Base-by-base conservation (phyloP, 1,140 invertebrate genomes). In the Meloidogyne exigua region DNA sequence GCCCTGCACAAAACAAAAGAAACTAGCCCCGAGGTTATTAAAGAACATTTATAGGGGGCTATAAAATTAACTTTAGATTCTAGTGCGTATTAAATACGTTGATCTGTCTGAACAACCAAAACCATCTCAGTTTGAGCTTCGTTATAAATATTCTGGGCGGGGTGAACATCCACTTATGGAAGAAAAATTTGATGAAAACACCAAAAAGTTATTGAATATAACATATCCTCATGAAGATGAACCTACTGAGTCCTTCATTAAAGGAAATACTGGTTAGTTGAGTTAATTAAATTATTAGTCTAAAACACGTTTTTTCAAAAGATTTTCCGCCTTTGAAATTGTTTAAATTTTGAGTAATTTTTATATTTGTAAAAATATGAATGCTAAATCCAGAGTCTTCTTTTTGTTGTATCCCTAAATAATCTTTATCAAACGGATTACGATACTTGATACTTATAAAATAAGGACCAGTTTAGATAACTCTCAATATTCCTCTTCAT, bases 151-250 rank as follows among this genome's bases (percentile, higher is more conserved):
- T 57, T 57, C 49, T n/a, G 49, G 49, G 49, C 49, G 49, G 3
- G 49, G 49, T 18, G 49, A 57, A 57, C 49, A 57, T n/a, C 49
- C 49, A n/a, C 49, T 57, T 57, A 57, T 57, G 49, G 49, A 57
- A n/a, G 49, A 57, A 57, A 5, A 57, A n/a, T 57, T 57, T 57
- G 49, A 12, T 5, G 15, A n/a, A 57, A 57, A 57, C 18, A 57
- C 4, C 18, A 57, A 57, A 9, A 57, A n/a, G 3, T n/a, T 57
- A n/a, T n/a, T n/a, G 18, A 57, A 57, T 0, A 9, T n/a, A n/a
- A n/a, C 1, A 5, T 57, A 57, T 57, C 49, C 49, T n/a, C 49
- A 57, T n/a, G 18, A 18, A n/a, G 49, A n/a, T n/a, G n/a, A 57
- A 18, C 49, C 4, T n/a, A 7, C 49, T 3, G 4, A n/a, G 18